A percentile compares a stretch with the other conserved stretches of the same genome.
Conservation (phyloP, 1,140 invertebrate genomes). For the Eciton burchellii region DNA sequence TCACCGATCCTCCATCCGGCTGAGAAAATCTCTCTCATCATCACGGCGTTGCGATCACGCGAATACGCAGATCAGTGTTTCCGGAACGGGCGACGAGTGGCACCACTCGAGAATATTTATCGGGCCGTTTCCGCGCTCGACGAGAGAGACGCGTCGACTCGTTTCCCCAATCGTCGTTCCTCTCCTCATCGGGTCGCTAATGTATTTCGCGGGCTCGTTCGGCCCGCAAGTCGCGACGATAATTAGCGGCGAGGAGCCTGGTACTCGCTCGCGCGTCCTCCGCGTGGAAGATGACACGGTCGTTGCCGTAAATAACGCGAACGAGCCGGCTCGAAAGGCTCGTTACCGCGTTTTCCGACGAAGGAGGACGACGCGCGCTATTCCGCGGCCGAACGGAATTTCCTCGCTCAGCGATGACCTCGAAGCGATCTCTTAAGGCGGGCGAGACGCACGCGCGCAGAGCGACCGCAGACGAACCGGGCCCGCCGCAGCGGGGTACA, state of each 20-base stretch:
- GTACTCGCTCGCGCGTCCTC: background rate
- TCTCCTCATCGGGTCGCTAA: background rate
- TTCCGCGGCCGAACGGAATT: constrained; percentile 50
- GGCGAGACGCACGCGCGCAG: background rate
- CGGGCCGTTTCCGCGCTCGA: background rate
- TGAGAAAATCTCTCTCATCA: constrained; percentile 9
- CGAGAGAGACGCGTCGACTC: background rate
- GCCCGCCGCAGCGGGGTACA: constrained; percentile 48
- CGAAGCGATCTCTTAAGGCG: constrained; percentile 45
- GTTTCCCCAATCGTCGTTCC: background rate
- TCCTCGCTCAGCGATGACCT: constrained; percentile 46
- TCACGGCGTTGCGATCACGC: too few relatives aligned
- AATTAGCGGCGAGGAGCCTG: constrained; percentile 28
- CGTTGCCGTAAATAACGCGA: constrained; percentile 23
- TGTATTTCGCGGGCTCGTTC: background rate
- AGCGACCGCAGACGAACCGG: background rate
- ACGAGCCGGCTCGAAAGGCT: background rate
- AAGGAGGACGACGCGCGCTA: background rate
- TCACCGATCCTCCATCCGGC: background rate
- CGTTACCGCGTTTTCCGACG: constrained; percentile 50
- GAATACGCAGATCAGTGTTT: constrained; percentile 5
- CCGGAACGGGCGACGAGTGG: background rate
- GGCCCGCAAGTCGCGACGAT: constrained; percentile 18
- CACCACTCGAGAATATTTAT: constrained; percentile 22
- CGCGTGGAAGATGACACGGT: background rate